A percentile compares a stretch with the other conserved stretches of the same genome.
phyloP scores from a whole-genome alignment of 2,888 invertebrate species.

The Tipula confusa region DNA sequence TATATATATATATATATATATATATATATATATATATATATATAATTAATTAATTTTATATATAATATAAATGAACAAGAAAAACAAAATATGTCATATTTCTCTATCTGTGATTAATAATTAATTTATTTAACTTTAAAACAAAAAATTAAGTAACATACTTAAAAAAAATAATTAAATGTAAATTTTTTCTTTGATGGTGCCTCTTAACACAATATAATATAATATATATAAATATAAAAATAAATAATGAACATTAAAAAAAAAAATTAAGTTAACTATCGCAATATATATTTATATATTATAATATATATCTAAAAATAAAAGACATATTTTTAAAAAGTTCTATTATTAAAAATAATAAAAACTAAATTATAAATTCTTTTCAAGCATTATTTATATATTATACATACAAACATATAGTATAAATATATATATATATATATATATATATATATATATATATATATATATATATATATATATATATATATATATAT shows the following conservation, averaged over 20 bases:
- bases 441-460: too few species aligned
- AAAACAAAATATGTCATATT: constrained; percentile 6
- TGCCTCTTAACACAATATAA: neutral
- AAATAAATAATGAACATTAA: neutral
- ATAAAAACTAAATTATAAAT: neutral
- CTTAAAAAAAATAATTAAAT: constrained; percentile 21
- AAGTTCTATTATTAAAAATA: neutral
- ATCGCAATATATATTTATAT: neutral
- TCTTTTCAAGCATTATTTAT: constrained; percentile 4
- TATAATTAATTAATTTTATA: neutral
- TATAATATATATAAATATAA: too few species aligned
- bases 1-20: too few species aligned
- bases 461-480: too few species aligned
- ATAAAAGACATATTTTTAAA: neutral
- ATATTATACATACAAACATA: neutral
- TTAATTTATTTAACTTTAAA: neutral
- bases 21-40: neutral
- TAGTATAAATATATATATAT: too few species aligned
- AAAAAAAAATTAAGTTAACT: neutral
- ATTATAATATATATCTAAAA: too few species aligned
- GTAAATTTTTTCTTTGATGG: constrained; percentile 16
- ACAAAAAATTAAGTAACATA: neutral
- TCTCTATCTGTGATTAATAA: constrained; percentile 14
- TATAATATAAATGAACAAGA: neutral
- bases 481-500: too few species aligned